phyloP scores from a whole-genome alignment of 1,140 invertebrate species.

The Brachionus sp. region DNA sequence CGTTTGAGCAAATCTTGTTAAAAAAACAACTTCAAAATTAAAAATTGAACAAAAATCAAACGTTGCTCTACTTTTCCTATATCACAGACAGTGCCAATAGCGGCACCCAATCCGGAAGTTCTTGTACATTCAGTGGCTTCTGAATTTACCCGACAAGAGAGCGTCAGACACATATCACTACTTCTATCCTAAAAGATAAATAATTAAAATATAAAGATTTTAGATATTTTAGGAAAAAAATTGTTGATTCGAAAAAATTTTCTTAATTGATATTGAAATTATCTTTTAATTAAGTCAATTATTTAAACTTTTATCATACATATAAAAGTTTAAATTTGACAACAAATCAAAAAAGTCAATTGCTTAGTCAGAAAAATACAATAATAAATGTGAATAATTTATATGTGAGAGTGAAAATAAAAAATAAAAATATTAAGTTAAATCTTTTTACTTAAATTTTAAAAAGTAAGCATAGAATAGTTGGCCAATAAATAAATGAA shows the following conservation, averaged over 20 bases:
- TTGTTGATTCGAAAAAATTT: not conserved
- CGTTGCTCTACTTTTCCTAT: not conserved
- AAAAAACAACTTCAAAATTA: not conserved
- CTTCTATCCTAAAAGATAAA: not conserved
- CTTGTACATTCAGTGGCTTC: not conserved
- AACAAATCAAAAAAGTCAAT: too few relatives aligned
- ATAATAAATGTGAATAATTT: too few relatives aligned
- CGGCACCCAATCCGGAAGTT: not conserved
- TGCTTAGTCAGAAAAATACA: too few relatives aligned
- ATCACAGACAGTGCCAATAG: constrained; percentile 18
- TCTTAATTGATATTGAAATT: not conserved
- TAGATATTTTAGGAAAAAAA: not conserved
- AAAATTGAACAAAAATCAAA: not conserved
- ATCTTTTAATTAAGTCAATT: too few relatives aligned
- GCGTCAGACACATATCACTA: not conserved
- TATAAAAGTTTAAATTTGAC: too few relatives aligned
- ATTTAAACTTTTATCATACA: too few relatives aligned
- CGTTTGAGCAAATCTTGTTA: constrained; percentile 14
- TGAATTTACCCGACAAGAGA: constrained; percentile 23
- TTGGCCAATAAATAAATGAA: too few relatives aligned
- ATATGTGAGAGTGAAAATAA: too few relatives aligned
- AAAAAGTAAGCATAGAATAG: too few relatives aligned
- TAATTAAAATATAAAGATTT: not conserved
- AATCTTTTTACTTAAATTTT: too few relatives aligned
- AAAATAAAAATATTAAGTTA: too few relatives aligned